phyloP scores from a whole-genome alignment of 2,888 invertebrate species.

The Cremastobaeus sp. region DNA sequence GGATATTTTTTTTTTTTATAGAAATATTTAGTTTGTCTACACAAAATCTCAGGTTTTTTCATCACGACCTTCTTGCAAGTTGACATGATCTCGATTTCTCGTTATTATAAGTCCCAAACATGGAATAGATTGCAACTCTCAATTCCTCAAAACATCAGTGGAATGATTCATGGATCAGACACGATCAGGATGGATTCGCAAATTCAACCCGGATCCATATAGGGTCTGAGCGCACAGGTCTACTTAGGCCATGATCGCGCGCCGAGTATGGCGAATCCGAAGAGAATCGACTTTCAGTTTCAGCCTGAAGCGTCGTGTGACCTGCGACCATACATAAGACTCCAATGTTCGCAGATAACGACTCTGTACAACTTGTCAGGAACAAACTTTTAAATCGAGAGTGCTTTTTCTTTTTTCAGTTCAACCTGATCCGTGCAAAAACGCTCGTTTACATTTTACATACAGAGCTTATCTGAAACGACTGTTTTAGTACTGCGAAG shows the following conservation, averaged over 20 bases:
- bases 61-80: no score
- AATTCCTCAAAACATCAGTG: slow-evolving; percentile 37
- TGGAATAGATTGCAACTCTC: slow-evolving; percentile 25
- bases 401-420: slow-evolving; percentile 9
- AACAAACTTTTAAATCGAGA: slow-evolving; percentile 30
- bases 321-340: slow-evolving; percentile 47
- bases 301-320: slow-evolving; percentile 63
- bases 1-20: no score
- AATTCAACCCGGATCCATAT: slow-evolving; percentile 68
- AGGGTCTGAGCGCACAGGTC: slow-evolving; percentile 66
- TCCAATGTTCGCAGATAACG: slow-evolving; percentile 46
- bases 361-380: slow-evolving; percentile 37
- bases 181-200: slow-evolving; percentile 65
- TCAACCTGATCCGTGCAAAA: slow-evolving; percentile 10
- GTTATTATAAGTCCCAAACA: slow-evolving; percentile 34
- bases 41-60: no score
- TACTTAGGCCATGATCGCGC: slow-evolving; percentile 63
- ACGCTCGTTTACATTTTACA: slow-evolving; percentile 11
- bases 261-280: slow-evolving; percentile 70
- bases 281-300: slow-evolving; percentile 74
- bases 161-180: slow-evolving; percentile 65
- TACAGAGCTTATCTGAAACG: no score
- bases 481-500: no score
- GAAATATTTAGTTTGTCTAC: no score
- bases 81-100: slow-evolving; percentile 8